A percentile compares a stretch with the other conserved stretches of the same genome.
Evolutionary conservation across 2,797 vertebrate genomes (phyloP).

Genomic region (Microctenopoma stevenorrisi): DNA sequence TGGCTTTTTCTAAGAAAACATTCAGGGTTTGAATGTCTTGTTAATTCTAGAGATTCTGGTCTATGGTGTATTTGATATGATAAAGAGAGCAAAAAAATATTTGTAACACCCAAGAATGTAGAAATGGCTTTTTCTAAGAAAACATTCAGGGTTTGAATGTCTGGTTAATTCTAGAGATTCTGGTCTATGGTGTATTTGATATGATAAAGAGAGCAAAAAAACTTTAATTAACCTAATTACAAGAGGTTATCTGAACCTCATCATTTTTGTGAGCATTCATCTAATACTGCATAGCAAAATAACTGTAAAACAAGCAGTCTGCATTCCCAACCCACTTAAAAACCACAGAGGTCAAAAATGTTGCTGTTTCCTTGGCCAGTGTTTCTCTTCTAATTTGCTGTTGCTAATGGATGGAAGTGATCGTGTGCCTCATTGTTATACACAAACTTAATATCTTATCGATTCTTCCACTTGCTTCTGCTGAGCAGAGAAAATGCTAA

Average conservation of each 20-base stretch:
- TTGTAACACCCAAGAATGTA: neutral
- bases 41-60: slow-evolving; percentile 3
- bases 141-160: slow-evolving; percentile 10
- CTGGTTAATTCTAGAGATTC: slow-evolving; percentile 6
- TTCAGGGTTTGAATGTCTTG: slow-evolving; percentile 12
- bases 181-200: slow-evolving; percentile 12
- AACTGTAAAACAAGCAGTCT: slow-evolving; percentile 7
- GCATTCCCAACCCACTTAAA: slow-evolving; percentile 15
- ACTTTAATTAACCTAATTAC: slow-evolving; percentile 18
- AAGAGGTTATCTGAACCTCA: slow-evolving; percentile 5
- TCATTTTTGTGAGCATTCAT: neutral
- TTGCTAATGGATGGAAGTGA: slow-evolving; percentile 82
- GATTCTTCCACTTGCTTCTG: slow-evolving; percentile 85
- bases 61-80: slow-evolving; percentile 20
- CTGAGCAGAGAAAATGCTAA: slow-evolving; percentile 94
- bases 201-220: slow-evolving; percentile 9
- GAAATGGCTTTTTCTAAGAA: neutral
- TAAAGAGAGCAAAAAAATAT: slow-evolving; percentile 9
- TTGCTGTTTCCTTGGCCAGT: slow-evolving; percentile 51
- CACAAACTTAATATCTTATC: slow-evolving; percentile 92
- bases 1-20: neutral
- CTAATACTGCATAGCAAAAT: slow-evolving; percentile 2
- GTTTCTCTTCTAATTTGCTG: slow-evolving; percentile 74
- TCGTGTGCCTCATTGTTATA: slow-evolving; percentile 87
- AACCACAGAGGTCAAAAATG: slow-evolving; percentile 51